Base-by-base conservation (phyloP, 1,140 invertebrate species). In the Drosophila subpulchrella region DNA sequence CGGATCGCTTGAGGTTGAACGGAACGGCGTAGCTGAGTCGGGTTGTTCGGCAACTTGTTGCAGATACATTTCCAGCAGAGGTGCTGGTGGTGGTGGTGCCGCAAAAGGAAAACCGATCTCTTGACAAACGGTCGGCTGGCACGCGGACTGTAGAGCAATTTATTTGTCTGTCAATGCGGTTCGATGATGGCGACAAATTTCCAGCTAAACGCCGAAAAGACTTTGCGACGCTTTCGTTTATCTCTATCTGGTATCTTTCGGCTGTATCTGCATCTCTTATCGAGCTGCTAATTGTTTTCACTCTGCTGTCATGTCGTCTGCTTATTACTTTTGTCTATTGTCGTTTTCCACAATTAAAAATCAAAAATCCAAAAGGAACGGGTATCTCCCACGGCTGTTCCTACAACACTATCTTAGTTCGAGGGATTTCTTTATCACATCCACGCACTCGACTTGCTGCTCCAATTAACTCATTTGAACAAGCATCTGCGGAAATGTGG, bases 201-300 rank as follows among this genome's bases (percentile, higher is more conserved):
- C 62, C 74, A 68, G 71, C 79, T 80, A 83, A 86, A 82, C 76
- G 79, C 79, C 79, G 79, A 86, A 86, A 53, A 79, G 73, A 68
- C 60, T 80, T 80, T 86, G 57, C 17, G 63, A 82, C 68, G 65
- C 72, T 80, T 83, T 60, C 65, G 53, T 70, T 55, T 85, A 84
- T 79, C 71, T 84, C 46, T 68, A 81, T 80, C 80, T 85, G n/a
- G 48, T 46, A 72, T 79, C 71, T 84, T 24, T 17, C 44, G 42
- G 27, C 17, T 86, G 78, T 86, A 86, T 86, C 82, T 85, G 65
- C 62, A 63, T 44, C 75, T 78, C 50, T 86, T 86, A 86, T 86
- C 83, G 83, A 83, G 83, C 79, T n/a, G 50, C 66, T 89, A 88
- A 88, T 88, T 88, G 84, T 84, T 89, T 88, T 84, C 85, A 55